These are phyloP conservation scores for Paratilapia polleni DNA, from an alignment of 2,113 vertebrate species.

Conservation along the genomic window DNA sequence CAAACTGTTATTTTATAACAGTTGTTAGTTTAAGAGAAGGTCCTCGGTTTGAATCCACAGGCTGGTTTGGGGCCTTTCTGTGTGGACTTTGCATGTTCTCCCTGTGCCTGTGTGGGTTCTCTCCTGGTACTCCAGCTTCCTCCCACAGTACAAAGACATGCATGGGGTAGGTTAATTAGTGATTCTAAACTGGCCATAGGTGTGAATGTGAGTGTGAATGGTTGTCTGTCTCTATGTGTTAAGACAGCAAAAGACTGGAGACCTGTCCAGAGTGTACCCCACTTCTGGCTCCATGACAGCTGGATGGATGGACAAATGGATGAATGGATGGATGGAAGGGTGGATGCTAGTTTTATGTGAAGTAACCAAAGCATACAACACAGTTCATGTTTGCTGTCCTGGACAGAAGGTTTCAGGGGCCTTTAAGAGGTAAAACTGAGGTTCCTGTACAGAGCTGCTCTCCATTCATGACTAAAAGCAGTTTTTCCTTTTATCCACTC, in stretches of 20 bases:
- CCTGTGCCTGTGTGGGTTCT: too few relatives aligned
- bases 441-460: neutral
- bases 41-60: too few relatives aligned
- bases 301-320: neutral
- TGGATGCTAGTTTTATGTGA: neutral
- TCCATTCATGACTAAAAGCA: neutral
- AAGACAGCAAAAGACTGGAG: neutral
- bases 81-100: too few relatives aligned
- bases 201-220: neutral
- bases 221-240: neutral
- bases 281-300: too few relatives aligned
- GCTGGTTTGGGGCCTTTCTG: too few relatives aligned
- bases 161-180: neutral
- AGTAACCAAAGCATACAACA: neutral
- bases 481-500: slow-evolving; percentile 5
- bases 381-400: too few relatives aligned
- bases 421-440: neutral
- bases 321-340: too few relatives aligned
- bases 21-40: too few relatives aligned
- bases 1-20: neutral
- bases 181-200: neutral
- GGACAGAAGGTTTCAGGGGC: neutral
- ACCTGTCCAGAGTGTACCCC: too few relatives aligned
- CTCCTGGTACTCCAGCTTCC: too few relatives aligned
- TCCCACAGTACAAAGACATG: too few relatives aligned